These are phyloP conservation scores for Isichthys henryi DNA, from an alignment of 2,113 vertebrate genomes.

Conservation along the genomic window DNA sequence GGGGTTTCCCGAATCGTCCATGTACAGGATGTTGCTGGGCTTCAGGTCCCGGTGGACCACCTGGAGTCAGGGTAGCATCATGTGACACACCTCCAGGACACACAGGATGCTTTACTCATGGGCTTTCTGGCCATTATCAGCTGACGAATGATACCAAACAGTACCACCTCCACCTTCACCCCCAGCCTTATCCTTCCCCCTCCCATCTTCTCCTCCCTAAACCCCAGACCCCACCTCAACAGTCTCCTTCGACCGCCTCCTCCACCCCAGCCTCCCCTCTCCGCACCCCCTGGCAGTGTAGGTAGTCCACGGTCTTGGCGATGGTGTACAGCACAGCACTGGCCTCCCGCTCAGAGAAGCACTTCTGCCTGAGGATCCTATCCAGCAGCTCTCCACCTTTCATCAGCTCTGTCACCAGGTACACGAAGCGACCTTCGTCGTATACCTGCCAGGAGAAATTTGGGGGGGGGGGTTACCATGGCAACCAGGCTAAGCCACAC, in stretches of 20 bases:
- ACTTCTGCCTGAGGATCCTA: constrained; percentile 88
- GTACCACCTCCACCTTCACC: too few relatives aligned
- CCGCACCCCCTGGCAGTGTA: constrained; percentile 89
- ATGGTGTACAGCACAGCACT: constrained; percentile 88
- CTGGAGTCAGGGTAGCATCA: constrained; percentile 45
- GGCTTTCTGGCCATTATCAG: not conserved
- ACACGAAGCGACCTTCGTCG: constrained; percentile 85
- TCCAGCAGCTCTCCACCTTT: constrained; percentile 94
- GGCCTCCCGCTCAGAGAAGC: constrained; percentile 89
- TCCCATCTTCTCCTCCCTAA: not conserved
- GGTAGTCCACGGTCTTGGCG: constrained; percentile 89
- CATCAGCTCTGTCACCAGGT: constrained; percentile 91
- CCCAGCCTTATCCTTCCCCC: not conserved
- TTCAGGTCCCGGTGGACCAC: constrained; percentile 96
- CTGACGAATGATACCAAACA: too few relatives aligned
- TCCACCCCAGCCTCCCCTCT: not conserved
- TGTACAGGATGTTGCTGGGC: constrained; percentile 96
- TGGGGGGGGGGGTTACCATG: not conserved
- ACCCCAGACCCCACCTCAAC: not conserved
- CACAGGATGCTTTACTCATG: not conserved
- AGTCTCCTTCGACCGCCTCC: too few relatives aligned
- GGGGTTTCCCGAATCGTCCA: constrained; percentile 87
- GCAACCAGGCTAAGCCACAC: not conserved
- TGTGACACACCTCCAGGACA: not conserved
- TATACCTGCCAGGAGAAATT: constrained; percentile 68